phyloP scores from a whole-genome alignment of 2,888 invertebrate genomes.

The Megastigmus dorsalis region DNA sequence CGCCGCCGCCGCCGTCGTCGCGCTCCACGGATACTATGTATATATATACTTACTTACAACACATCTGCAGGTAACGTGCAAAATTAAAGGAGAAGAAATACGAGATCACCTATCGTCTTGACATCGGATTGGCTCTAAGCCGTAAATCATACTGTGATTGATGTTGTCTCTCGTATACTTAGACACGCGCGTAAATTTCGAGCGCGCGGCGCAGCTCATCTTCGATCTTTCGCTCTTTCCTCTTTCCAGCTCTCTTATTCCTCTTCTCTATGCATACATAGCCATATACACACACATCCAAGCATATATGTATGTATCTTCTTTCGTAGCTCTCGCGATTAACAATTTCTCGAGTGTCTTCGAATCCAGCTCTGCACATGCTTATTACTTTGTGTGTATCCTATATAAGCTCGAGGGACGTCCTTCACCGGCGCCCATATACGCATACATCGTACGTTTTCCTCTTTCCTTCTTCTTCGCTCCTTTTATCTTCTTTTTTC shows the following conservation, averaged over 20 bases:
- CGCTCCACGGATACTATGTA: background rate
- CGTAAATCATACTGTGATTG: conserved; percentile 42
- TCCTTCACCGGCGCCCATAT: background rate
- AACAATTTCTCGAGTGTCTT: conserved; percentile 18
- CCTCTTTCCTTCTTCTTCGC: background rate
- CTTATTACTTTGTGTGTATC: no score
- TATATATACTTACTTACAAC: no score
- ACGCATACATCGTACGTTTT: conserved; percentile 7
- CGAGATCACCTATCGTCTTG: conserved; percentile 44
- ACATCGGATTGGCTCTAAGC: conserved; percentile 34
- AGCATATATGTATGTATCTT: background rate
- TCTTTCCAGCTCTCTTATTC: no score
- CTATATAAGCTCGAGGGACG: no score
- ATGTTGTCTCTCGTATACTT: conserved; percentile 26
- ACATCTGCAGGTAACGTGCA: no score
- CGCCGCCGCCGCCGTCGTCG: background rate
- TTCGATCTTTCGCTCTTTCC: background rate
- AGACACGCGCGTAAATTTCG: conserved; percentile 14
- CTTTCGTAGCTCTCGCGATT: background rate
- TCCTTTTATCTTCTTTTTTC: no score
- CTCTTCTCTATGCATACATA: no score
- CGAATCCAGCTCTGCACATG: no score
- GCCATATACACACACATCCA: no score
- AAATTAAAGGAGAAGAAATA: conserved; percentile 32
- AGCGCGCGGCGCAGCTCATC: background rate